A percentile compares a stretch with the other conserved stretches of the same genome.
phyloP scores from a whole-genome alignment of 2,113 vertebrate genomes.

The Osmerus eperlanus region DNA sequence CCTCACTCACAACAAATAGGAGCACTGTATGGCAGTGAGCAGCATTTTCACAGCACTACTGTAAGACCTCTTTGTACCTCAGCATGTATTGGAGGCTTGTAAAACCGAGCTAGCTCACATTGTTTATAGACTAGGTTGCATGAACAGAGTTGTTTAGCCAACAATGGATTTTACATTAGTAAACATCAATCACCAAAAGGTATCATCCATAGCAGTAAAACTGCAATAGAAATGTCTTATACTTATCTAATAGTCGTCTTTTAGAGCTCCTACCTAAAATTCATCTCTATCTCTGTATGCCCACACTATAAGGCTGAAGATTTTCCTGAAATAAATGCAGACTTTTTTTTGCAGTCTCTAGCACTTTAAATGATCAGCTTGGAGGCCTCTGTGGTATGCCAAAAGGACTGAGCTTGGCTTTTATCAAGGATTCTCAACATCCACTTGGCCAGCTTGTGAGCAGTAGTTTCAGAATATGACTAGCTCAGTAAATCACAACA shows the following conservation, averaged over 20 bases:
- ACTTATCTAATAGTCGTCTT: background rate
- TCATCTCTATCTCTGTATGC: conserved; percentile 32
- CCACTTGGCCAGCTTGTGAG: conserved; percentile 17
- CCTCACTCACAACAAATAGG: conserved; percentile 48
- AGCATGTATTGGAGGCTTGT: background rate
- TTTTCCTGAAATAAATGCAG: conserved; percentile 60
- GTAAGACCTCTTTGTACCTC: conserved; percentile 5
- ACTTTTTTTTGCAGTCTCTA: conserved; percentile 49
- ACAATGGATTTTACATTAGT: too few species aligned
- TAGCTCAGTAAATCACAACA: too few species aligned
- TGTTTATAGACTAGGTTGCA: too few species aligned
- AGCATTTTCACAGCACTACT: conserved; percentile 7
- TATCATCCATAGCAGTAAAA: too few species aligned
- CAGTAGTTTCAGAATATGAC: too few species aligned
- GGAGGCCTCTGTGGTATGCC: conserved; percentile 36
- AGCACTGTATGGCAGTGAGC: conserved; percentile 27
- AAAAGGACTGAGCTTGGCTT: conserved; percentile 39
- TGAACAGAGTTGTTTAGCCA: too few species aligned
- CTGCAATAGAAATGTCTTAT: too few species aligned
- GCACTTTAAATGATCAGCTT: conserved; percentile 67
- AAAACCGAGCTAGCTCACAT: background rate
- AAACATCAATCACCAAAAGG: too few species aligned
- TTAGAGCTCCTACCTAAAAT: conserved; percentile 1
- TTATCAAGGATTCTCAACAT: conserved; percentile 40
- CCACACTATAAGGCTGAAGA: conserved; percentile 44